These are phyloP conservation scores for Ranitomeya imitator DNA, from an alignment of 2,113 vertebrate genomes.

Conservation along the genomic window DNA sequence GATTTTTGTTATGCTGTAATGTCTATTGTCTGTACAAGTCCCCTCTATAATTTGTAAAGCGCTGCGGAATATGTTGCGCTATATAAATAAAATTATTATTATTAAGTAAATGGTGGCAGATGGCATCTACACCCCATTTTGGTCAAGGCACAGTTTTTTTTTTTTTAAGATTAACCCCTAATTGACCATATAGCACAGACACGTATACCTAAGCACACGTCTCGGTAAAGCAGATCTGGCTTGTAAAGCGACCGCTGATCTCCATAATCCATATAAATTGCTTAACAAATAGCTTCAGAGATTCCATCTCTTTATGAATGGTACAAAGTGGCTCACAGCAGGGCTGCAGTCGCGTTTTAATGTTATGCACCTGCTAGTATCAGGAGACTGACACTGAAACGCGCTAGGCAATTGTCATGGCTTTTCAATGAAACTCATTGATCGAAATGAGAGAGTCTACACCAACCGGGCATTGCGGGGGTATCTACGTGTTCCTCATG, in stretches of 20 bases:
- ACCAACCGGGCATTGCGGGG: background rate
- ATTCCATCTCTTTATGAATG: background rate
- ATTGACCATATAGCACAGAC: too few relatives aligned
- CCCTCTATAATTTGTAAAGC: too few relatives aligned
- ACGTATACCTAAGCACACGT: background rate
- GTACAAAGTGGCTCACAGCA: background rate
- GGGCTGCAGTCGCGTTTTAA: background rate
- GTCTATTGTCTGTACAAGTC: too few relatives aligned
- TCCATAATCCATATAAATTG: slow-evolving; percentile 24
- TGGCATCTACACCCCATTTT: too few relatives aligned
- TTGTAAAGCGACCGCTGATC: slow-evolving; percentile 12
- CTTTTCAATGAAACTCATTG: background rate
- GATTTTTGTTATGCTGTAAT: too few relatives aligned
- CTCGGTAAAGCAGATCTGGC: background rate
- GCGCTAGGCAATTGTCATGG: background rate
- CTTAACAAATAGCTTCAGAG: background rate
- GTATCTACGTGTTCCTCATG: background rate
- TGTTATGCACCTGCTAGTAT: slow-evolving; percentile 8
- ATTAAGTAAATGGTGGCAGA: too few relatives aligned
- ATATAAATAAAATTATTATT: too few relatives aligned
- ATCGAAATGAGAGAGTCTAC: background rate
- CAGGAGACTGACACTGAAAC: background rate
- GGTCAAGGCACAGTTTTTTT: too few relatives aligned
- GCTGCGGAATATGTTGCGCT: too few relatives aligned
- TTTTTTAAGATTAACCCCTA: background rate